A percentile compares a stretch with the other conserved stretches of the same genome.
phyloP scores from a whole-genome alignment of 2,888 invertebrate genomes.

The Argyra leucocephala region DNA sequence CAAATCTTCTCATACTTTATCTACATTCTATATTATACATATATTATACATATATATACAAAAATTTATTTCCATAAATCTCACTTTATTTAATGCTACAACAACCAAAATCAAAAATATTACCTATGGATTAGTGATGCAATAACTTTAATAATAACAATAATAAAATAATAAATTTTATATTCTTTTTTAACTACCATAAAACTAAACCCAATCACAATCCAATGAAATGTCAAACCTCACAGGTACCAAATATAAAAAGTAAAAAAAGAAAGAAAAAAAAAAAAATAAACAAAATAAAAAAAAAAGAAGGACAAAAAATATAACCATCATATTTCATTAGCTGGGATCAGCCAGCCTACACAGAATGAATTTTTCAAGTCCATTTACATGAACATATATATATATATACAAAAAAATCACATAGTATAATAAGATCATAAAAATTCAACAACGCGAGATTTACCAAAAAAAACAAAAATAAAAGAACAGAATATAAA shows the following conservation, averaged over 20 bases:
- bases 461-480: background rate
- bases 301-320: background rate
- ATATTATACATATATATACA: too few relatives aligned
- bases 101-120: too few relatives aligned
- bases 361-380: background rate
- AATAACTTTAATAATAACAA: background rate
- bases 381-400: background rate
- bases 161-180: background rate
- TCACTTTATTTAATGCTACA: too few relatives aligned
- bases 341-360: background rate
- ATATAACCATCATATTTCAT: constrained; percentile 1
- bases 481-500: background rate
- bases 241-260: background rate
- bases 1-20: too few relatives aligned
- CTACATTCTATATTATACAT: too few relatives aligned
- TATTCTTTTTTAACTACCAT: background rate
- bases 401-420: background rate
- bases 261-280: background rate
- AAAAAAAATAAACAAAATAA: background rate
- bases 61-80: too few relatives aligned
- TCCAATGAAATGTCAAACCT: background rate
- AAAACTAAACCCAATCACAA: constrained; percentile 3
- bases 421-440: background rate
- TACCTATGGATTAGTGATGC: background rate
- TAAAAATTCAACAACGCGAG: background rate